Evolutionary conservation across 2,888 invertebrate species (phyloP), one percentile per base, ranked within the genome.

Genomic region (Sisyra nigra): DNA sequence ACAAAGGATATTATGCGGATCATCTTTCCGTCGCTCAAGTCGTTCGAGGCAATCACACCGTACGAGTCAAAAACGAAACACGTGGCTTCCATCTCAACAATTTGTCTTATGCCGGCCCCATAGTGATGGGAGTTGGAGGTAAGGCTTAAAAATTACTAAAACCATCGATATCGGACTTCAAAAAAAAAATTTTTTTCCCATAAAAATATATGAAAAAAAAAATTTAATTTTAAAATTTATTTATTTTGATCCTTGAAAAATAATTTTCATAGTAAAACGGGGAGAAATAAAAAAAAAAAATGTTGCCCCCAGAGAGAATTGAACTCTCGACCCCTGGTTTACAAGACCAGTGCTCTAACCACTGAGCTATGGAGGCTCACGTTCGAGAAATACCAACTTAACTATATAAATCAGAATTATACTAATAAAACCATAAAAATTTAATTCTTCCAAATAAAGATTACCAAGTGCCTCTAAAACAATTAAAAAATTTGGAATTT

Each of bases 101-200:
- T 58, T 69, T 94, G 42, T 87, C 91, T 1, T 96, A 94, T 60
- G 85, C 91, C n/a, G 96, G 96, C 0, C 96, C 96, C 2, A 87
- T 94, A 49, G 82, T 96, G 42, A 96, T 96, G 94, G 96, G 96
- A 24, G 81, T 93, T 47, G 94, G 96, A 63, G 91, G 89, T 78
- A 65, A 61, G 52, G 48, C 41, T 40, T 34, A n/a, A n/a, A n/a
- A n/a, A n/a, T n/a, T n/a, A n/a, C n/a, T n/a, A n/a, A n/a, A n/a
- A n/a, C 37, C 45, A 32, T 3, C 31, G 8, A 11, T 4, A 3
- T 11, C 5, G n/a, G n/a, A n/a, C n/a, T n/a, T n/a, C n/a, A n/a
- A n/a, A n/a, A n/a, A n/a, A n/a, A n/a, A n/a, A 32, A 32, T 32
- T 32, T 6, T 5, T 32, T 4, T 11, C n/a, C 3, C n/a, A 5